A percentile compares a stretch with the other conserved stretches of the same genome.
phyloP scores from a whole-genome alignment of 2,113 vertebrate species.

The Crocuta crocuta region DNA sequence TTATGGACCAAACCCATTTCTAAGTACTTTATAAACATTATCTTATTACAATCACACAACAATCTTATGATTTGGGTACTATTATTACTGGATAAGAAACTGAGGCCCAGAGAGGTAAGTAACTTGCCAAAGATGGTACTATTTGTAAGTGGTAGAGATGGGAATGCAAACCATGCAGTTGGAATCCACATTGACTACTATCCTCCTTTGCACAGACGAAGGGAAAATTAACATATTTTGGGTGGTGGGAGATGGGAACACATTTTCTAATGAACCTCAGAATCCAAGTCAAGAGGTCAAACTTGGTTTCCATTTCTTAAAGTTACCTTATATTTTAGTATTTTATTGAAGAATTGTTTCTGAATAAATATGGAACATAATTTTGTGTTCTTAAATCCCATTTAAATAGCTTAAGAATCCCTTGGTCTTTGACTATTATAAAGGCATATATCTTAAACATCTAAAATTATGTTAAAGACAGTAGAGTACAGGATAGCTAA shows the following conservation, averaged over 20 bases:
- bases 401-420: not conserved
- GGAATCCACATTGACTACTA: not conserved
- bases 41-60: not conserved
- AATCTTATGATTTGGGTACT: not conserved
- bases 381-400: not conserved
- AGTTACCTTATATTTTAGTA: not conserved
- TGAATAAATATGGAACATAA: not conserved
- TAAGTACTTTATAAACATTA: not conserved
- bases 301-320: constrained; percentile 18
- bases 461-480: not conserved
- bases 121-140: not conserved
- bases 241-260: not conserved
- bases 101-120: not conserved
- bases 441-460: not conserved
- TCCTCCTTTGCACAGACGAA: not conserved
- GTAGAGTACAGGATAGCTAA: not conserved
- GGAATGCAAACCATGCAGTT: not conserved
- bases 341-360: constrained; percentile 1
- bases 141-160: not conserved
- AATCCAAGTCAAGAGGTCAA: not conserved
- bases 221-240: not conserved
- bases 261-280: not conserved
- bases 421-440: not conserved
- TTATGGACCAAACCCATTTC: not conserved
- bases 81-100: not conserved